A percentile compares a stretch with the other conserved stretches of the same genome.
phyloP scores from a whole-genome alignment of 2,888 invertebrate species.

The Lasioglossum lativentre region DNA sequence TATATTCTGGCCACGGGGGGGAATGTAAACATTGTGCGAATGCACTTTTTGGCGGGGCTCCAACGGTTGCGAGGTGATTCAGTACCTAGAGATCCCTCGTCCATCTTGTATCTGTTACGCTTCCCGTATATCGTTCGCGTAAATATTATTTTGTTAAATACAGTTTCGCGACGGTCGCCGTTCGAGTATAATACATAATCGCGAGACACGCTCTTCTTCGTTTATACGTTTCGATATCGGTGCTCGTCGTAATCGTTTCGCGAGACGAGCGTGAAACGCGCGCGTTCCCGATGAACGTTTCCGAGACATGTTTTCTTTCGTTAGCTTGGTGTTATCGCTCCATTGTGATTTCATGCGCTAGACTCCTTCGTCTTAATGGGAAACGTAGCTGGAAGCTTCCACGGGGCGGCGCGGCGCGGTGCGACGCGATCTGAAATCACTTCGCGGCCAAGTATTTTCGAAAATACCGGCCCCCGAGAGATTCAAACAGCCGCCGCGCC shows the following conservation, averaged over 20 bases:
- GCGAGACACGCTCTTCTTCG: not conserved
- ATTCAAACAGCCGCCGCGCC: not conserved
- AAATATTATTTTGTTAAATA: slow-evolving; percentile 29
- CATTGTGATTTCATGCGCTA: not conserved
- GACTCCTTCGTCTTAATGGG: not conserved
- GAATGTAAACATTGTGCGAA: slow-evolving; percentile 57
- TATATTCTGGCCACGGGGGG: slow-evolving; percentile 24
- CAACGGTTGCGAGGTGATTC: slow-evolving; percentile 40
- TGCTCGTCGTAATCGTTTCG: not conserved
- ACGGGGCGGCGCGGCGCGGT: not conserved
- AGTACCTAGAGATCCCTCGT: slow-evolving; percentile 22
- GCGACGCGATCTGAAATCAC: slow-evolving; percentile 4
- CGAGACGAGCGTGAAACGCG: not conserved
- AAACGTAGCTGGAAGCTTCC: not conserved
- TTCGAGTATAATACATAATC: not conserved
- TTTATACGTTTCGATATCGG: not conserved
- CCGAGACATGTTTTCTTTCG: not conserved
- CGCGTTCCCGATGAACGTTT: not conserved
- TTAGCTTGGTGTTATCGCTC: not conserved
- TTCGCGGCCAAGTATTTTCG: slow-evolving; percentile 1
- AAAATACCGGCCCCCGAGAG: slow-evolving; percentile 10
- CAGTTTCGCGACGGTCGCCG: not conserved
- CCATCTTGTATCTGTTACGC: slow-evolving; percentile 12
- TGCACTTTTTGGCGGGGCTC: slow-evolving; percentile 60
- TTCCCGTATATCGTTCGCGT: slow-evolving; percentile 20